phyloP scores from a whole-genome alignment of 1,140 invertebrate species.

The Listronotus bonariensis region DNA sequence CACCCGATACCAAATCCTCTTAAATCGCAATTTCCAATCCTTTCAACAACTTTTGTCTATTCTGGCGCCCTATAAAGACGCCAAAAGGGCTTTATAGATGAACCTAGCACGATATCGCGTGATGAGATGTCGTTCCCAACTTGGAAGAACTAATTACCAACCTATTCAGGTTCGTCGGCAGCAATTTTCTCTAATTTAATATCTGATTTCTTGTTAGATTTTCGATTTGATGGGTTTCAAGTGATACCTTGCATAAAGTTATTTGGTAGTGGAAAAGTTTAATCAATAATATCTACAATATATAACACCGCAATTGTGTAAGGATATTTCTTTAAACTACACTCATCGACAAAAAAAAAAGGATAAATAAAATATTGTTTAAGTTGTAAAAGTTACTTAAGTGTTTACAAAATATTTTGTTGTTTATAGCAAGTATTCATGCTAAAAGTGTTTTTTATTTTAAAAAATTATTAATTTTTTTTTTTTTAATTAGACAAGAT shows the following conservation, averaged over 20 bases:
- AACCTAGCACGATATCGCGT: slow-evolving; percentile 28
- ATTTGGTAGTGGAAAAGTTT: no score
- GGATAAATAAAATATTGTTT: no score
- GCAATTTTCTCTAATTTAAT: slow-evolving; percentile 36
- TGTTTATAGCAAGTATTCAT: no score
- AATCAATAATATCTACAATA: no score
- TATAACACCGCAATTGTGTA: no score
- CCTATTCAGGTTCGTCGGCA: slow-evolving; percentile 28
- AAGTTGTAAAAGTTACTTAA: no score
- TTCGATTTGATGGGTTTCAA: slow-evolving; percentile 21
- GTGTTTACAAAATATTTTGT: no score
- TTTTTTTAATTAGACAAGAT: no score
- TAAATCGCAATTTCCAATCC: slow-evolving; percentile 20
- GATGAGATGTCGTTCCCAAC: slow-evolving; percentile 24
- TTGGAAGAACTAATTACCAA: slow-evolving; percentile 35
- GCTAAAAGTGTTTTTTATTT: no score
- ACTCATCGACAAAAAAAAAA: no score
- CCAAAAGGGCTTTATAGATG: slow-evolving; percentile 29
- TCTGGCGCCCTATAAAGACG: slow-evolving; percentile 10
- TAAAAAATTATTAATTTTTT: no score
- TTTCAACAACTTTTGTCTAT: slow-evolving; percentile 27
- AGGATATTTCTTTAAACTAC: no score
- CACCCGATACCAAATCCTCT: slow-evolving; percentile 16
- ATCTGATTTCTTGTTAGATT: slow-evolving; percentile 32
- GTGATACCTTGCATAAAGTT: slow-evolving; percentile 11